phyloP scores from a whole-genome alignment of 2,113 vertebrate genomes.

The Pterocles orientalis region DNA sequence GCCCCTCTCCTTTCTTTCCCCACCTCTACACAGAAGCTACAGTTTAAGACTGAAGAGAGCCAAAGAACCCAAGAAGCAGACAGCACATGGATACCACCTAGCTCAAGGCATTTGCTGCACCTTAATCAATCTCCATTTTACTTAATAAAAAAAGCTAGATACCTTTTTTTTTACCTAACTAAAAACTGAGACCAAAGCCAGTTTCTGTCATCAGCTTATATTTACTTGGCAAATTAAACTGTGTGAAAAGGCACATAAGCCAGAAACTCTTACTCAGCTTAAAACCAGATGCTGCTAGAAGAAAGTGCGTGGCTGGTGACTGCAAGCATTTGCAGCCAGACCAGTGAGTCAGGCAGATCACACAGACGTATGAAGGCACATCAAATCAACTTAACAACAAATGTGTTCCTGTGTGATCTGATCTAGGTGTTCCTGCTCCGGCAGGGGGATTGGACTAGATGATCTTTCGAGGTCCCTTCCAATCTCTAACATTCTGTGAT shows the following conservation, averaged over 20 bases:
- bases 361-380: accelerated
- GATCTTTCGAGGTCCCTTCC: no score
- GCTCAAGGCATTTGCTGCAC: background rate
- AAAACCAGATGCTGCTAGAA: background rate
- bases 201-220: background rate
- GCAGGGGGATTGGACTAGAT: no score
- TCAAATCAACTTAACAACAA: background rate
- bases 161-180: background rate
- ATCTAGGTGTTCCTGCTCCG: no score
- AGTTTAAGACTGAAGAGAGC: background rate
- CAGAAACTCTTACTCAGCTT: background rate
- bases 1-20: background rate
- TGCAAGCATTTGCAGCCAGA: background rate
- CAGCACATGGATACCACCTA: accelerated
- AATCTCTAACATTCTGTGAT: no score
- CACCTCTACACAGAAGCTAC: background rate
- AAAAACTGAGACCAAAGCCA: background rate
- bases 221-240: background rate
- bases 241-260: background rate
- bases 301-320: background rate
- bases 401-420: no score
- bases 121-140: background rate
- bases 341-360: background rate
- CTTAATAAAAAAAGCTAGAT: background rate
- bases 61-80: background rate